Evolutionary conservation across 2,888 invertebrate genomes (phyloP), one percentile per base, ranked within the genome.

Genomic region (Megamerina dolium): DNA sequence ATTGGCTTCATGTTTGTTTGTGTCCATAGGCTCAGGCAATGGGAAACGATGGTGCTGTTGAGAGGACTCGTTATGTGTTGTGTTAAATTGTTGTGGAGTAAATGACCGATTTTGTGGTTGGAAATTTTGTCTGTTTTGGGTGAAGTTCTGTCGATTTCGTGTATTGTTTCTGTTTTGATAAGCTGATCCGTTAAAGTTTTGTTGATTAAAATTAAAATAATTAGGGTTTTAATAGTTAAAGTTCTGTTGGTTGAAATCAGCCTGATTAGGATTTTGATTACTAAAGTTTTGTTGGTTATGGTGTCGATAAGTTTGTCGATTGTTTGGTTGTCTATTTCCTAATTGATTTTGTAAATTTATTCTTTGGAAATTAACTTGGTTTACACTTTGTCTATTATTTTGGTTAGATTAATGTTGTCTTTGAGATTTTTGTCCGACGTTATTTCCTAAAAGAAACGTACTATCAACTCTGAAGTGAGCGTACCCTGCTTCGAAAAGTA

Each of bases 201-300:
- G n/a, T 10, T 31, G 23, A 36, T 31, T 27, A 9, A 9, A 36
- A 16, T 30, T 32, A 20, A 35, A 16, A 20, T 27, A 37, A 35
- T 23, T 14, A 19, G 32, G 39, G 17, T n/a, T 39, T 12, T 20
- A 21, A 42, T 23, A 26, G 20, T 31, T 23, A 14, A 35, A 33
- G 14, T 36, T 39, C 20, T 46, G 29, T 27, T 43, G 21, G 14
- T 14, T 30, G 18, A 26, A 31, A 38, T 37, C 26, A 13, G 34
- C 21, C 10, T 45, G 39, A 5, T 35, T 37, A 14, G 34, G 1
- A 17, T 35, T 44, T n/a, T 16, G 27, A 41, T 37, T 31, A 4
- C 10, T 34, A 19, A 56, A 57, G 3, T 58, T 50, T 35, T 63
- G 59, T 13, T 51, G 21, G 18, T 21, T 36, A n/a, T 36, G n/a